phyloP scores from a whole-genome alignment of 1,140 invertebrate species.

The Andricus grossulariae region DNA sequence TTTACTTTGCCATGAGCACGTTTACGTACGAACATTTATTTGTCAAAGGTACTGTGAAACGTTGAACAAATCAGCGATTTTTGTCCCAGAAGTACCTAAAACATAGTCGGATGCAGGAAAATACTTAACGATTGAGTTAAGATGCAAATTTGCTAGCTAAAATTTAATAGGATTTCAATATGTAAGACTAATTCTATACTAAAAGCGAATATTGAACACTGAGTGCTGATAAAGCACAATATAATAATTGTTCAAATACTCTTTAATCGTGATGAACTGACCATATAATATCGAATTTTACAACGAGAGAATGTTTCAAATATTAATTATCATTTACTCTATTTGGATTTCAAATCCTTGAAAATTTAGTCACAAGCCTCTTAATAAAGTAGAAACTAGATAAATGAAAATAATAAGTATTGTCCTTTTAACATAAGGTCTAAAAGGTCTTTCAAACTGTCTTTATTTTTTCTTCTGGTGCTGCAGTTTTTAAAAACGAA shows the following conservation, averaged over 20 bases:
- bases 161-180: slow-evolving; percentile 15
- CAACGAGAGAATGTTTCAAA: slow-evolving; percentile 6
- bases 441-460: too few species aligned
- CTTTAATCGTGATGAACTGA: neutral
- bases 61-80: slow-evolving; percentile 1
- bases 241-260: neutral
- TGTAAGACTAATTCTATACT: neutral
- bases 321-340: neutral
- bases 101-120: slow-evolving; percentile 2
- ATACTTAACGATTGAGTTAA: slow-evolving; percentile 21
- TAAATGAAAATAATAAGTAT: too few species aligned
- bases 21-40: slow-evolving; percentile 6
- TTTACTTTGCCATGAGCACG: slow-evolving; percentile 12
- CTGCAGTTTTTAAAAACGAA: too few species aligned
- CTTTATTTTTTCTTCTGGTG: too few species aligned
- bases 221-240: slow-evolving; percentile 7
- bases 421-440: too few species aligned
- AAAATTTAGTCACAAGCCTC: neutral
- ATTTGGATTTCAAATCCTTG: neutral
- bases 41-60: slow-evolving; percentile 11
- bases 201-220: slow-evolving; percentile 19
- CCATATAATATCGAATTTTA: neutral
- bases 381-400: neutral
- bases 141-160: slow-evolving; percentile 18
- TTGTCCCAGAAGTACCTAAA: slow-evolving; percentile 22